Base-by-base conservation (phyloP, 2,888 invertebrate species). In the Morinoia aosen region DNA sequence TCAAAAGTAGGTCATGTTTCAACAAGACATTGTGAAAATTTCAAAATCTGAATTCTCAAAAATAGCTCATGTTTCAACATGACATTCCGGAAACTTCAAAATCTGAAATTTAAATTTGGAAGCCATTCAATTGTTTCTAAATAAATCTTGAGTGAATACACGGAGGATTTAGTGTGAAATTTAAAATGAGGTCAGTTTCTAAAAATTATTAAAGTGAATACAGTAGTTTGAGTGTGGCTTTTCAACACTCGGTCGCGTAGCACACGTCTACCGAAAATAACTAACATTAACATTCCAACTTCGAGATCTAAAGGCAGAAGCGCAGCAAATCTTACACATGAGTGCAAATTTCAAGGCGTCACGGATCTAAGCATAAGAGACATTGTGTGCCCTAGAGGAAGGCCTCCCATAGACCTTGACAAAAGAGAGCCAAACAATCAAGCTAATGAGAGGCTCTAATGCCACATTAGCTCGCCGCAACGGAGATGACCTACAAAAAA, bases 401-500 rank as follows among this genome's bases (percentile, higher is more conserved):
- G 76, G 33, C 76, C 76, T 76, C 19, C 33, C 33, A 76, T 33
- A 76, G 76, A 76, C 76, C 76, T 76, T 76, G 76, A 76, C 76
- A 76, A 33, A 76, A 76, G 76, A 76, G 76, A 76, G 76, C 25
- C 76, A 76, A 76, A 76, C 76, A 76, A 76, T 76, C 76, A 33
- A 33, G 76, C 76, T 76, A 76, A 76, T 76, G 76, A 76, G 76
- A 76, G 76, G 19, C 76, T 76, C 76, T 76, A 76, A 76, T 76
- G 76, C 76, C 76, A 19, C 76, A 76, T 33, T 76, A 76, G 7
- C 76, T 76, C 76, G 76, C 76, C 76, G 33, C 76, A 76, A 76
- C 76, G 76, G 76, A 33, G 76, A 76, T 76, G 76, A 76, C 76
- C 76, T 76, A 76, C 76, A 76, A 76, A 76, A 76, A 76, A 76